Evolutionary conservation across 64 coral and sea anemone species (phyloP), one percentile per base, ranked within the genome.

Genomic region (Acropora tenuis): DNA sequence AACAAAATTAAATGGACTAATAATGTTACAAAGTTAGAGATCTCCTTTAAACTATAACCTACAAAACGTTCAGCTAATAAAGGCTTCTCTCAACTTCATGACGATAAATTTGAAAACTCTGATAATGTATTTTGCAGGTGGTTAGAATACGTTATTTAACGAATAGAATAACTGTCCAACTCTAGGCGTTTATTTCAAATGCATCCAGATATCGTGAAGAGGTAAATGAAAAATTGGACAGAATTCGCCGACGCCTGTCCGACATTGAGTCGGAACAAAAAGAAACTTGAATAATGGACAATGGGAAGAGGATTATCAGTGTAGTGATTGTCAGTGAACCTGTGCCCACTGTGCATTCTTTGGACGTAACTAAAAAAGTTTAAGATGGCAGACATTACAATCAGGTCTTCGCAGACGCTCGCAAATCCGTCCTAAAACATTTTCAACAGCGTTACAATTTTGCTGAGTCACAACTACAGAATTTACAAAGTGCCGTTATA

Each of bases 261-360:
- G 41, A 11, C 6, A 1, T 83, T 83, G 80, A 11, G 1, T 2
- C 40, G 2, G 3, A 63, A 41, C 53, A 83, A 67, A 41, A 40
- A 19, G 65, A 30, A 65, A 15, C 50, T 83, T 13, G 8, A 83
- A 2, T 3, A 61, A 61, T 3, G 81, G 4, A 41, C 58, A 84
- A 59, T 40, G 74, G 87, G 87, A 89, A 89, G 87, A 89, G 59
- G 60, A 78, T 47, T 47, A 89, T 13, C 5, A 89, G 9, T 30
- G 0, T 30, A 30, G 30, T 30, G 30, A 30, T 0, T 30, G 30
- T 30, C 30, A 30, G 30, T 30, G 30, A 30, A 30, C 30, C 30
- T 30, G 30, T 30, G 30, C 30, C 30, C 30, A 0, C 30, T 0
- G 30, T 30, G 0, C 30, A 30, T 30, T 30, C 30, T 30, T 30